These are phyloP conservation scores for Cariama cristata DNA, from an alignment of 2,113 vertebrate species.

Conservation along the genomic window DNA sequence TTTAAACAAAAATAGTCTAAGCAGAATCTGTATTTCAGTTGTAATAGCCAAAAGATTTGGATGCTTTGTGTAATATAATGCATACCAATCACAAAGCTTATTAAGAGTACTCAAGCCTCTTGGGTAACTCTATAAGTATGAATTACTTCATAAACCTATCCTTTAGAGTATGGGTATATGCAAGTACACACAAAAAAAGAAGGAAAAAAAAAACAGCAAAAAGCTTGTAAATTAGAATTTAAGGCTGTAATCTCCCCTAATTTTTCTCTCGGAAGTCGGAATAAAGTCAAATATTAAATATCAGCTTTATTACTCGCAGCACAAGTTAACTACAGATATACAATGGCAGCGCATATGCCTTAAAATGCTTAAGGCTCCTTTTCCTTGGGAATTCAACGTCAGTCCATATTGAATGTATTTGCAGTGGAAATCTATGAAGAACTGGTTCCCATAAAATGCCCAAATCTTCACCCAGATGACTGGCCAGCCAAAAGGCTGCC, in stretches of 20 bases:
- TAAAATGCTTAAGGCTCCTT: not conserved
- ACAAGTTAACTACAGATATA: not conserved
- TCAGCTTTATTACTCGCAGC: not conserved
- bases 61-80: not conserved
- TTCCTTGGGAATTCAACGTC: not conserved
- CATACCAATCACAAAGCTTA: not conserved
- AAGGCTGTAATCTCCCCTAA: not conserved
- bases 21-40: not conserved
- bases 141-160: not conserved
- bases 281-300: not conserved
- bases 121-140: not conserved
- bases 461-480: not conserved
- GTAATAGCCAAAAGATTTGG: not conserved
- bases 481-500: not conserved
- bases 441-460: not conserved
- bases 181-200: not conserved
- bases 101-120: not conserved
- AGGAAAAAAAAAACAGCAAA: fast-evolving
- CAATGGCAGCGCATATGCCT: not conserved
- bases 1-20: not conserved
- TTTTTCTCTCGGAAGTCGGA: not conserved
- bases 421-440: not conserved
- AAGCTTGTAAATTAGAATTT: not conserved
- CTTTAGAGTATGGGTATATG: not conserved
- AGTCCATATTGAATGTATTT: not conserved